Evolutionary conservation across 2,113 vertebrate genomes (phyloP).

Genomic region (Chaetura pelagica): DNA sequence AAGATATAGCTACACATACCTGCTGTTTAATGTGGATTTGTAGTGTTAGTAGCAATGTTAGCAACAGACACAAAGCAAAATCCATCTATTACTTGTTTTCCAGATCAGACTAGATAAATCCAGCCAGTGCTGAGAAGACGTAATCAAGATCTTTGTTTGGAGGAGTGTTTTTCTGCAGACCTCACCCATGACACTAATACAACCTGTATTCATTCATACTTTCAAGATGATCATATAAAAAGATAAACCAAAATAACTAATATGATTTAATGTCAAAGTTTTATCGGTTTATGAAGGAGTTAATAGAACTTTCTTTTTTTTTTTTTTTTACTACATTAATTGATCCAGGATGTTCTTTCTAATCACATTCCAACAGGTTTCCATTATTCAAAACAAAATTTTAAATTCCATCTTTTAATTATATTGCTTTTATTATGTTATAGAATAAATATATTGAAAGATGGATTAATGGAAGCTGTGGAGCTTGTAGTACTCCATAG

Average conservation of each 20-base stretch:
- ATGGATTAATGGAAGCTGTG: background rate
- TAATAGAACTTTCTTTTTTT: background rate
- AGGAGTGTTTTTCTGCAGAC: background rate
- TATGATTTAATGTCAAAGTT: background rate
- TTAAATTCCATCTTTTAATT: background rate
- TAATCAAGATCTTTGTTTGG: rapidly evolving
- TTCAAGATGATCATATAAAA: background rate
- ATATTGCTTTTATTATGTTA: background rate
- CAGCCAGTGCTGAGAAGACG: background rate
- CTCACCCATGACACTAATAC: background rate
- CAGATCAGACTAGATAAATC: background rate
- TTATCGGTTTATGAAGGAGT: background rate
- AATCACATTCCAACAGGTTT: background rate
- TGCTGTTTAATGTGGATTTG: background rate
- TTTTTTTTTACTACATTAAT: background rate
- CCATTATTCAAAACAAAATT: background rate
- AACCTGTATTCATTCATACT: background rate
- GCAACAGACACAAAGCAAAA: background rate
- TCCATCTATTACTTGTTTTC: background rate
- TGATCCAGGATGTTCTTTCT: background rate
- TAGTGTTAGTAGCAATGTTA: background rate
- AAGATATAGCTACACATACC: background rate
- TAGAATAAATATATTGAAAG: background rate
- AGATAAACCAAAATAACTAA: background rate
- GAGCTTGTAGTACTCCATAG: background rate